Conservation (phyloP, 2,888 invertebrate species). For the Mimachlamys varia region DNA sequence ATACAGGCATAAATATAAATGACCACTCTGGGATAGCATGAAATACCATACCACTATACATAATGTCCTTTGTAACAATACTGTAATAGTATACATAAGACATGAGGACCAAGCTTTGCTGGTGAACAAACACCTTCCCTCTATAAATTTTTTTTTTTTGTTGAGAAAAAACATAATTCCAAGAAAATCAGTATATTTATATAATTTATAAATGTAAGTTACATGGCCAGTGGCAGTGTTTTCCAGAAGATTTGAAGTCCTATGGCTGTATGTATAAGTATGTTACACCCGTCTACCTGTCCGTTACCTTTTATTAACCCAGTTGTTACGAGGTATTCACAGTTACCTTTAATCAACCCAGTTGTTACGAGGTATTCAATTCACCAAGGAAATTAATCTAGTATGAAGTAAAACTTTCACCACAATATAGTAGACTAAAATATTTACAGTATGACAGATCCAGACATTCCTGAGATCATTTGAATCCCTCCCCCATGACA, state of each 20-base stretch:
- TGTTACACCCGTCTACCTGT: not conserved
- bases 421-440: not conserved
- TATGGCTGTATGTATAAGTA: not conserved
- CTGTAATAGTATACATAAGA: not conserved
- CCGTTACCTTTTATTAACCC: not conserved
- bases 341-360: not conserved
- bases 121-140: too few species aligned
- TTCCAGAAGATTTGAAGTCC: not conserved
- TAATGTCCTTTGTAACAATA: not conserved
- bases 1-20: slow-evolving; percentile 31
- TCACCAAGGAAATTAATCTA: not conserved
- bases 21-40: not conserved
- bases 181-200: not conserved
- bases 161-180: too few species aligned
- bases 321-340: too few species aligned
- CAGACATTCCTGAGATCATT: too few species aligned
- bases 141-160: too few species aligned
- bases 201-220: not conserved
- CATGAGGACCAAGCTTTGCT: not conserved
- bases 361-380: not conserved
- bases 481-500: not conserved
- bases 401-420: not conserved
- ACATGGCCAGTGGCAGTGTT: not conserved
- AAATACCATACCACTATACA: slow-evolving; percentile 19
- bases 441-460: not conserved